Evolutionary conservation across 1,140 invertebrate genomes (phyloP).

Genomic region (Eupristina koningsbergeri): DNA sequence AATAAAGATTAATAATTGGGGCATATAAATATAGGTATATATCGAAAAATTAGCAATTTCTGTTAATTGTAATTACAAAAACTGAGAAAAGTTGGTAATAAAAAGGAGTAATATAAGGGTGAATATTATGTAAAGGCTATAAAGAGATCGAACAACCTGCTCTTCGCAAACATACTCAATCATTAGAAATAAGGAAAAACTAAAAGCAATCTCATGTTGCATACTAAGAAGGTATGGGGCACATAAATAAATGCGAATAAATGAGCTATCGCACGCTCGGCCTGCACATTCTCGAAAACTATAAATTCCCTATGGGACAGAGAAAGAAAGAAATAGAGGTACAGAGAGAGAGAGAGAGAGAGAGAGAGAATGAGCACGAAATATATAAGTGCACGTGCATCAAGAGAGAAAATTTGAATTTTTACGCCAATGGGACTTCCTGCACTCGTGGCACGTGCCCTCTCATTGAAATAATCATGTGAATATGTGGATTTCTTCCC

Average conservation of each 20-base stretch:
- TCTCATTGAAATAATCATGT: conserved; percentile 52
- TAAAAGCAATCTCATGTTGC: neutral
- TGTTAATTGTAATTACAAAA: neutral
- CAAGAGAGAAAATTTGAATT: neutral
- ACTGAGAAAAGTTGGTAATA: neutral
- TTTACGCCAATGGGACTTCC: conserved; percentile 3
- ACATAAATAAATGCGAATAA: neutral
- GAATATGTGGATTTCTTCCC: neutral
- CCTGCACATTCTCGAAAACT: neutral
- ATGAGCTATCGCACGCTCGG: neutral
- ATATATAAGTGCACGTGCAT: no score
- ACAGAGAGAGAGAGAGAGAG: no score
- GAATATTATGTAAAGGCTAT: neutral
- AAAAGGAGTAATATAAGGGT: neutral
- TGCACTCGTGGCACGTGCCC: conserved; percentile 59
- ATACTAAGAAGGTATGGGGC: neutral
- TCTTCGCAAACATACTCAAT: neutral
- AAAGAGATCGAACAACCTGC: conserved; percentile 28
- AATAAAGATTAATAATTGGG: no score
- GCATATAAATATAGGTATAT: neutral
- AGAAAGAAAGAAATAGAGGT: no score
- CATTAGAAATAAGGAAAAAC: conserved; percentile 2
- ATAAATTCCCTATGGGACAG: neutral
- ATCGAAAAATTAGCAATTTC: neutral
- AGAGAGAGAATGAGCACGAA: no score